Evolutionary conservation across 1,140 invertebrate species (phyloP).

Genomic region (Leptonema lineaticorne): DNA sequence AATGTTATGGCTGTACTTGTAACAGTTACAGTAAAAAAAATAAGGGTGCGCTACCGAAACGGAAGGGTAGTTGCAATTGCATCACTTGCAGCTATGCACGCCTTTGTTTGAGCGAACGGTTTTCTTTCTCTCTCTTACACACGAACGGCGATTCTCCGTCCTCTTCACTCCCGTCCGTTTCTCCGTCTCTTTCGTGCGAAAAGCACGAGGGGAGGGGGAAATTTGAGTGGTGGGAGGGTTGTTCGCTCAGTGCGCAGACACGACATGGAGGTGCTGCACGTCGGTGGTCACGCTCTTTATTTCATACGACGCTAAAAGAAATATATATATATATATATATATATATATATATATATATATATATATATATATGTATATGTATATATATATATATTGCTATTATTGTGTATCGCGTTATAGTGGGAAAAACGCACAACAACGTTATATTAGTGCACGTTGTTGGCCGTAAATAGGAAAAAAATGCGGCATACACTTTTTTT

Average conservation of each 20-base stretch:
- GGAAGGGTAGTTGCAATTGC: no score
- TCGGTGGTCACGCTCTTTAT: no score
- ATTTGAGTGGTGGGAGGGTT: neutral
- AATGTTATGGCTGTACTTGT: no score
- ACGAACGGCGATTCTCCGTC: neutral
- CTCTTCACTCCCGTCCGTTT: neutral
- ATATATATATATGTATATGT: neutral
- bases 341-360: neutral
- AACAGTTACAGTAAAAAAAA: no score
- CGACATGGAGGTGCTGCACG: neutral
- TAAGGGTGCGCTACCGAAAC: no score
- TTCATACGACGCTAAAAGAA: no score
- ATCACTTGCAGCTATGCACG: neutral
- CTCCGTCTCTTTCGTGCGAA: neutral
- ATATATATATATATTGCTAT: no score
- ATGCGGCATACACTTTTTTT: no score
- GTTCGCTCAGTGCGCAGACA: constrained; percentile 8
- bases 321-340: neutral
- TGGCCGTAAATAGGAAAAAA: no score
- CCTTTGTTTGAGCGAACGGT: neutral
- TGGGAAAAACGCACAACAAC: no score
- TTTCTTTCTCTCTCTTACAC: neutral
- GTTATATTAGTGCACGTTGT: no score
- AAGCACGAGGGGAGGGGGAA: neutral
- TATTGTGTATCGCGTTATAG: no score